Evolutionary conservation across 2,888 invertebrate genomes (phyloP), one percentile per base, ranked within the genome.

Genomic region (Celastrina argiolus): DNA sequence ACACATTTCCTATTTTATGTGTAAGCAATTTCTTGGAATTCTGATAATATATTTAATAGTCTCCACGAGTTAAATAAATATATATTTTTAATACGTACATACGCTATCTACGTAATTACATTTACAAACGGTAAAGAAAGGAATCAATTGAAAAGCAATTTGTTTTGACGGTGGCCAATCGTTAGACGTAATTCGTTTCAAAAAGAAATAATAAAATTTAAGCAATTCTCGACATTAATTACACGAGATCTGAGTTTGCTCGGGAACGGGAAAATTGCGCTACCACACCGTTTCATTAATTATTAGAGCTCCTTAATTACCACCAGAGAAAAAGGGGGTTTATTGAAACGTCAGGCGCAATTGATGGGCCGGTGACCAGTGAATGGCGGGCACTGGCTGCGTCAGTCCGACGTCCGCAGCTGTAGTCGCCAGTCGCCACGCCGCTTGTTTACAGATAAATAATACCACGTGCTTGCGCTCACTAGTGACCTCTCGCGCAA

Each of bases 361-460:
- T 90, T 89, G 89, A 89, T 89, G 89, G 86, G 83, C 81, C 81
- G 81, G 84, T 88, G 88, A 84, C 87, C 88, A 86, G 83, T 84
- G 83, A 85, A 83, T 84, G 85, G 80, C 79, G 83, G 84, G 86
- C 81, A 51, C 51, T 42, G 59, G 42, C 75, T 79, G 83, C 86
- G 88, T 85, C 87, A 88, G 87, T 87, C 79, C 82, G 80, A 83
- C 84, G 84, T 83, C 81, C 85, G 89, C 81, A 83, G 81, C 83
- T 84, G 83, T 76, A 83, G 84, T 87, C 82, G 85, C 83, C 82
- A 88, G 61, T 61, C 61, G 61, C 61, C 89, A 90, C 90, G 90
- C 81, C 81, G 78, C 80, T 80, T 77, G 80, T 79, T 77, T 71
- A 79, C 81, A 81, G 81, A 85, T 83, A 82, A 79, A 76, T 76